A percentile compares a stretch with the other conserved stretches of the same genome.
phyloP scores from a whole-genome alignment of 2,888 invertebrate species.

The Parthenolecanium corni region DNA sequence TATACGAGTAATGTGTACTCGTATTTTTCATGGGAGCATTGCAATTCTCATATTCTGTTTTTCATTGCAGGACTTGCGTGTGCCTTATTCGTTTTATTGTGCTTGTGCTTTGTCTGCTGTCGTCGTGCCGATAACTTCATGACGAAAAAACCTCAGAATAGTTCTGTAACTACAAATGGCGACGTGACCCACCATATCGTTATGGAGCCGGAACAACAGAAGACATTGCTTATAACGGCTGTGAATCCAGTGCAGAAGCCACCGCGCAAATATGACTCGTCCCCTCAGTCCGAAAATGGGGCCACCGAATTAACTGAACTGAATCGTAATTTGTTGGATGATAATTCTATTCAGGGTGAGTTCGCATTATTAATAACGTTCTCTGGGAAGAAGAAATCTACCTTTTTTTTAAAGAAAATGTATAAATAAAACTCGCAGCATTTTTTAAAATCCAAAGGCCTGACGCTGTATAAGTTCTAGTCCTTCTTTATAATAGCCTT shows the following conservation, averaged over 20 bases:
- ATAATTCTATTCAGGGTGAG: constrained; percentile 40
- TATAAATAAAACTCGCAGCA: too few species aligned
- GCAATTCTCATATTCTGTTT: too few species aligned
- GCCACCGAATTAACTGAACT: constrained; percentile 71
- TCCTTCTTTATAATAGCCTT: too few species aligned
- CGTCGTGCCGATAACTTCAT: constrained; percentile 31
- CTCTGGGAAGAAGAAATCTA: too few species aligned
- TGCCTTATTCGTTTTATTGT: constrained; percentile 40
- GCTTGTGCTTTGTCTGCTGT: constrained; percentile 46
- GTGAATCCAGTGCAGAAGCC: constrained; percentile 77
- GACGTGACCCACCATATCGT: constrained; percentile 46
- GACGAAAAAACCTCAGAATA: constrained; percentile 43
- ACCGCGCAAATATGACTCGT: constrained; percentile 62
- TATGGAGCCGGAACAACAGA: constrained; percentile 60
- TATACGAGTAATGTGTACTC: too few species aligned
- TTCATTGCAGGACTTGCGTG: constrained; percentile 24
- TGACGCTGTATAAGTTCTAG: too few species aligned
- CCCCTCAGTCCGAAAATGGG: constrained; percentile 56
- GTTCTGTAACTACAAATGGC: constrained; percentile 50
- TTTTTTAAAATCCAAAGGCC: too few species aligned
- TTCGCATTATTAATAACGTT: too few species aligned
- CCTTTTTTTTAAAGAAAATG: too few species aligned
- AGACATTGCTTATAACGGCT: constrained; percentile 68
- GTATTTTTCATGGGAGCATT: too few species aligned
- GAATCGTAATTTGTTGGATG: constrained; percentile 65